Evolutionary conservation across 2,888 invertebrate species (phyloP), one percentile per base, ranked within the genome.

Genomic region (Nymphalis polychloros): DNA sequence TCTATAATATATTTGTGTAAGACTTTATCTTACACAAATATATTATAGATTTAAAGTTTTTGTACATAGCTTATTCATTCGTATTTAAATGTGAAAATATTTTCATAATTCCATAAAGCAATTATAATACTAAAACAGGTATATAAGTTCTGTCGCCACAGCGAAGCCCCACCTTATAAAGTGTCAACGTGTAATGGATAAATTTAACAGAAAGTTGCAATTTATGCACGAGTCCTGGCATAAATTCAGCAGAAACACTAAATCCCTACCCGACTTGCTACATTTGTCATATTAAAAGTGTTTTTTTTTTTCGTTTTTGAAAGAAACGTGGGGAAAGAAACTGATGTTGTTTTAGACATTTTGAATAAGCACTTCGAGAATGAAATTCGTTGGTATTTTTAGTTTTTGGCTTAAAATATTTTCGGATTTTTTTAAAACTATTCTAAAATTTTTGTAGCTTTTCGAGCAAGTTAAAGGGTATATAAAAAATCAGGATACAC

Each of bases 121-220:
- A 49, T 49, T 16, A 8, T 17, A 1, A 1, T 31, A 31, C 27
- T 7, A 49, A 49, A 20, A 23, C 50, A 50, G 17, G 41, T 41
- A 41, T 52, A 57, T 61, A 47, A 64, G 35, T 27, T n/a, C 35
- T n/a, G 46, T 70, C 74, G 79, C 71, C 23, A 19, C n/a, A 67
- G 60, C 35, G 70, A 60, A 79, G 79, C 69, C 47, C 27, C 68
- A 62, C 80, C 79, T 81, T 84, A 79, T 79, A 68, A 71, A 80
- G 79, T 84, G 88, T 86, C 85, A 86, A 86, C 88, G 80, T 81
- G 89, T 86, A 89, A 90, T 87, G 87, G 89, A 89, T 89, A 88
- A 88, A 87, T 89, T 88, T 85, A 85, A 82, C 84, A 81, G 85
- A 82, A 82, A 82, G 80, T 81, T 79, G 83, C 85, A 86, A 89